These are phyloP conservation scores for Drosophila sulfurigaster DNA, from an alignment of 1,140 invertebrate species.

Conservation along the genomic window DNA sequence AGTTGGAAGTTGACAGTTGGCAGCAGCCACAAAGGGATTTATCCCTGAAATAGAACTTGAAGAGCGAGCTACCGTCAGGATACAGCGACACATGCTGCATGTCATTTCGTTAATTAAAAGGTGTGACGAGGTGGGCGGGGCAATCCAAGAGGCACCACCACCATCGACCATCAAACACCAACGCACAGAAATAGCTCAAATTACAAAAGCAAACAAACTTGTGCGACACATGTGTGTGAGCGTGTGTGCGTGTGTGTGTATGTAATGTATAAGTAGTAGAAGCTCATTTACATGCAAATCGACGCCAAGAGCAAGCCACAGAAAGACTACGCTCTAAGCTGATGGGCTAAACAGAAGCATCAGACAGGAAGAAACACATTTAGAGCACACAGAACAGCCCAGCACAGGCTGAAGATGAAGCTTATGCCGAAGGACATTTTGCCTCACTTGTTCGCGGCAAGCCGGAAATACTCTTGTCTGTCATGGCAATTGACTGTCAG, in stretches of 20 bases:
- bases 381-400: background rate
- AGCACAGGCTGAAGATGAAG: background rate
- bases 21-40: conserved; percentile 25
- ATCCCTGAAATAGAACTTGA: conserved; percentile 26
- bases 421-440: conserved; percentile 4
- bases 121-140: conserved; percentile 49
- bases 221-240: background rate
- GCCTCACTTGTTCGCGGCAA: background rate
- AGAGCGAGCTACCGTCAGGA: conserved; percentile 12
- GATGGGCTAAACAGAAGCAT: conserved; percentile 15
- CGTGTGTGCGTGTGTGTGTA: conserved; percentile 25
- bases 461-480: conserved; percentile 19
- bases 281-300: conserved; percentile 65
- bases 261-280: conserved; percentile 35
- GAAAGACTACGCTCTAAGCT: conserved; percentile 15
- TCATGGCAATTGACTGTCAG: conserved; percentile 11
- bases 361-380: conserved; percentile 34
- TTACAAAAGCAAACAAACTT: conserved; percentile 47
- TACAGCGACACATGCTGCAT: conserved; percentile 9
- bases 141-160: background rate
- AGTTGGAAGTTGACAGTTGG: background rate
- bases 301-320: conserved; percentile 11
- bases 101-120: conserved; percentile 75
- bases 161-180: conserved; percentile 1
- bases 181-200: conserved; percentile 48